Percentiles rank a stretch among this genome's conserved stretches.
phyloP scores from a whole-genome alignment of 2,113 vertebrate species.

The Furnarius figulus region DNA sequence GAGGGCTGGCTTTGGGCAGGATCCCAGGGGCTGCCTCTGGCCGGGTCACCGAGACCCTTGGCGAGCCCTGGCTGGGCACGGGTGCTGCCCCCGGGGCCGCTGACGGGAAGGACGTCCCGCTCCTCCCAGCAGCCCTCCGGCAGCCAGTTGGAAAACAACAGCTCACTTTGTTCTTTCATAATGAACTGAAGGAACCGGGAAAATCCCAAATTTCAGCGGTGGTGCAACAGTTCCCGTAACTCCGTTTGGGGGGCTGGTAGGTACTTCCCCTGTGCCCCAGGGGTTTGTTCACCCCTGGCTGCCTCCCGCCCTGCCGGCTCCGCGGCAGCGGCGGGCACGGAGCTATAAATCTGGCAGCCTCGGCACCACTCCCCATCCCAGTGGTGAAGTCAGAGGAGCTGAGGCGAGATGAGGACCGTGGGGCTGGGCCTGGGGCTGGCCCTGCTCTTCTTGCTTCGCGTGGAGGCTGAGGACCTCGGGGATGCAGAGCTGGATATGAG shows the following conservation, averaged over 20 bases:
- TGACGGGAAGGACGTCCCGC: neutral
- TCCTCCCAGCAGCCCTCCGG: neutral
- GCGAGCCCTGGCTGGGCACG: neutral
- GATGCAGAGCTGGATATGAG: neutral
- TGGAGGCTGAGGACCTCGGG: neutral
- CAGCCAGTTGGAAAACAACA: neutral
- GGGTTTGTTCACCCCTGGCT: neutral
- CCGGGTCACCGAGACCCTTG: neutral
- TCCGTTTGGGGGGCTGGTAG: neutral
- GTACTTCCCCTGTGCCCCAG: neutral
- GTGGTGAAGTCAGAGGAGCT: neutral
- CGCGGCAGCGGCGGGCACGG: too few relatives aligned
- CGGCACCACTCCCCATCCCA: accelerated
- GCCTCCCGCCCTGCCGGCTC: neutral
- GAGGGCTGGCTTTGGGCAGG: accelerated
- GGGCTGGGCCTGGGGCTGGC: neutral
- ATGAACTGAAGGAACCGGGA: neutral
- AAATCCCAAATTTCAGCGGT: neutral
- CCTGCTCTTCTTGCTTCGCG: neutral
- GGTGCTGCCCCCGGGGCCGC: neutral
- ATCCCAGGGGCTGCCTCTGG: neutral
- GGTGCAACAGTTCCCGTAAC: neutral
- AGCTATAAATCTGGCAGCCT: neutral
- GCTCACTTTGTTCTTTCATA: neutral
- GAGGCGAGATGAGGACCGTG: neutral